Evolutionary conservation across 1,140 invertebrate species (phyloP).

Genomic region (Ooceraea biroi): DNA sequence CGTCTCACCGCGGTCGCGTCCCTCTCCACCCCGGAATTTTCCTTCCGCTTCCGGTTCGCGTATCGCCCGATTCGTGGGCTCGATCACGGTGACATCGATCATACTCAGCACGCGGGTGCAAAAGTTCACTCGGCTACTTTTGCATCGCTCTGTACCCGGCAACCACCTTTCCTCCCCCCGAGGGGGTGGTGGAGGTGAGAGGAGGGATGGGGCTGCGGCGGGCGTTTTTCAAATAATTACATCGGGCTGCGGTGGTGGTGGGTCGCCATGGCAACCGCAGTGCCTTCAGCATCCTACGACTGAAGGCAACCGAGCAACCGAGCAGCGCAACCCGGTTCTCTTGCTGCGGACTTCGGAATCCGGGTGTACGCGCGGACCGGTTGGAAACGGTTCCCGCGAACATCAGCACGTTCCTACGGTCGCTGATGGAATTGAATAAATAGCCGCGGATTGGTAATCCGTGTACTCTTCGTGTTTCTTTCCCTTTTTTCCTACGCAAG

Average conservation of each 20-base stretch:
- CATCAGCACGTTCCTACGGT: conserved; percentile 44
- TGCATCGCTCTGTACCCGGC: conserved; percentile 80
- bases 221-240: conserved; percentile 86
- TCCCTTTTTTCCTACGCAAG: conserved; percentile 9
- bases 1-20: neutral
- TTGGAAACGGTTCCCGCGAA: conserved; percentile 74
- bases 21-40: neutral
- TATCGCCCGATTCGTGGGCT: neutral
- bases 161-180: conserved; percentile 26
- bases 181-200: conserved; percentile 49
- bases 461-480: conserved; percentile 14
- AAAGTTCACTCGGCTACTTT: conserved; percentile 78
- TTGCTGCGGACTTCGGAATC: conserved; percentile 68
- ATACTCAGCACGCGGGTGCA: conserved; percentile 46
- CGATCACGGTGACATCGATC: conserved; percentile 5
- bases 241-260: conserved; percentile 84
- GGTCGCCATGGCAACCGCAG: conserved; percentile 84
- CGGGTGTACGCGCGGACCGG: conserved; percentile 61
- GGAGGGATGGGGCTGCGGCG: conserved; percentile 77
- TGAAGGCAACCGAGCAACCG: conserved; percentile 82
- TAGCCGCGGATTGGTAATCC: conserved; percentile 56
- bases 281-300: conserved; percentile 83
- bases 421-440: conserved; percentile 41
- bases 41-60: neutral
- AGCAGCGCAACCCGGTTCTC: conserved; percentile 77